phyloP scores from a whole-genome alignment of 2,797 vertebrate species.

The Lagorchestes hirsutus region DNA sequence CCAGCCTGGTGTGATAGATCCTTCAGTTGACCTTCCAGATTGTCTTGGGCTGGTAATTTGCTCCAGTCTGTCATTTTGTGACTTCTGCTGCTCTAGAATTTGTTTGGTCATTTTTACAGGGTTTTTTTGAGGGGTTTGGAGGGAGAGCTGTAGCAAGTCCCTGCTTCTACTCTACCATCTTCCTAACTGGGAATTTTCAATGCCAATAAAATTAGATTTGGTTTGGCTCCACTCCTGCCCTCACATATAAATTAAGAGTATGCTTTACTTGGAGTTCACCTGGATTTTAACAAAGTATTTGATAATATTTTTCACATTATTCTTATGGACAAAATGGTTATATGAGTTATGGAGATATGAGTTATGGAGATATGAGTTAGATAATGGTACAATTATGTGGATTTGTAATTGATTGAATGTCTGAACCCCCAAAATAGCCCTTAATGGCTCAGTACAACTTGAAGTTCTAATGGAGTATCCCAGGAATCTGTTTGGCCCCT shows the following conservation, averaged over 20 bases:
- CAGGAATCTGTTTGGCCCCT: background rate
- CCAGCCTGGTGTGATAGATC: too few species aligned
- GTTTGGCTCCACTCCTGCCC: background rate
- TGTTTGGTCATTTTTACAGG: too few species aligned
- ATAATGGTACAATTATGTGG: background rate
- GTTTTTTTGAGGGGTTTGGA: too few species aligned
- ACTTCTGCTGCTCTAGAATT: too few species aligned
- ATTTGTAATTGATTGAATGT: background rate
- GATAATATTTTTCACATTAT: background rate
- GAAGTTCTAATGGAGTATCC: background rate
- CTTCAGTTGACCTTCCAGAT: too few species aligned
- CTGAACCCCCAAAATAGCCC: background rate
- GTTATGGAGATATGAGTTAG: background rate
- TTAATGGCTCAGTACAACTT: background rate
- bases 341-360: too few species aligned
- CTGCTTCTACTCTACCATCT: background rate
- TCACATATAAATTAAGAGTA: background rate
- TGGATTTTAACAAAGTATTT: background rate
- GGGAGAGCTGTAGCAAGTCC: too few species aligned
- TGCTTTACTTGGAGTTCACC: background rate
- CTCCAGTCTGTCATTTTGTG: too few species aligned
- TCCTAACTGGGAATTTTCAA: background rate
- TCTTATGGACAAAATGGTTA: background rate
- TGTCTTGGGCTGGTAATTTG: too few species aligned
- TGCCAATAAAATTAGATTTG: background rate